Conservation (phyloP, 92 coral and sea anemone genomes). For the Desmophyllum pertusum region DNA sequence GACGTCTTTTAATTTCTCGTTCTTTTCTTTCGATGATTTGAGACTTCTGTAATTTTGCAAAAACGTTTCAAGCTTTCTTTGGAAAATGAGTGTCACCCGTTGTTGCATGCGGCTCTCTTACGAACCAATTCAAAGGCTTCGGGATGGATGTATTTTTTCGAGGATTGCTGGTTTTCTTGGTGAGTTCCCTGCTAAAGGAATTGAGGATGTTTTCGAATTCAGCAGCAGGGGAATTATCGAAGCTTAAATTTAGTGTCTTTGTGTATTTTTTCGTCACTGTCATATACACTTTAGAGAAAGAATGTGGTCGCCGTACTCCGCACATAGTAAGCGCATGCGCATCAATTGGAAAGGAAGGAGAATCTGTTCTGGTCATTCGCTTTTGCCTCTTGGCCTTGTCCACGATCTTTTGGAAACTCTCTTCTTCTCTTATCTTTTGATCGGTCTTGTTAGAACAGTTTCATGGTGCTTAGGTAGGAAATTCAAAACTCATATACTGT, state of each 20-base stretch:
- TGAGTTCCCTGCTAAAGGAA: neutral
- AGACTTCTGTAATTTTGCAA: neutral
- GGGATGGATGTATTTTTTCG: neutral
- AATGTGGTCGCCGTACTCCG: constrained; percentile 41
- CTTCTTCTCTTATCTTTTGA: constrained; percentile 37
- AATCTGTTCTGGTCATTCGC: neutral
- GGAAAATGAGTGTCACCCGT: neutral
- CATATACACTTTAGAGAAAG: constrained; percentile 11
- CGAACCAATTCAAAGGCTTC: constrained; percentile 7
- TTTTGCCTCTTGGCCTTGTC: constrained; percentile 9
- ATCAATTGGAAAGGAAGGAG: constrained; percentile 14
- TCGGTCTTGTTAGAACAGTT: constrained; percentile 14
- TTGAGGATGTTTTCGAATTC: neutral
- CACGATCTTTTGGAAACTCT: constrained; percentile 27
- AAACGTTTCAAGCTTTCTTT: neutral
- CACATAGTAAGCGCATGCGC: constrained; percentile 42
- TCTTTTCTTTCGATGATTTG: neutral
- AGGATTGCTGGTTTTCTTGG: neutral
- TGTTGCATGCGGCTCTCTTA: neutral
- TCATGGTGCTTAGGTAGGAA: constrained; percentile 53
- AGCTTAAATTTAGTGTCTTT: neutral
- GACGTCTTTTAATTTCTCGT: neutral
- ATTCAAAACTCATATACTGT: constrained; percentile 48
- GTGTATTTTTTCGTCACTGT: neutral
- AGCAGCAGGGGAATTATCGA: constrained; percentile 2